phyloP scores from a whole-genome alignment of 2,113 vertebrate species.

The Saccopteryx leptura region DNA sequence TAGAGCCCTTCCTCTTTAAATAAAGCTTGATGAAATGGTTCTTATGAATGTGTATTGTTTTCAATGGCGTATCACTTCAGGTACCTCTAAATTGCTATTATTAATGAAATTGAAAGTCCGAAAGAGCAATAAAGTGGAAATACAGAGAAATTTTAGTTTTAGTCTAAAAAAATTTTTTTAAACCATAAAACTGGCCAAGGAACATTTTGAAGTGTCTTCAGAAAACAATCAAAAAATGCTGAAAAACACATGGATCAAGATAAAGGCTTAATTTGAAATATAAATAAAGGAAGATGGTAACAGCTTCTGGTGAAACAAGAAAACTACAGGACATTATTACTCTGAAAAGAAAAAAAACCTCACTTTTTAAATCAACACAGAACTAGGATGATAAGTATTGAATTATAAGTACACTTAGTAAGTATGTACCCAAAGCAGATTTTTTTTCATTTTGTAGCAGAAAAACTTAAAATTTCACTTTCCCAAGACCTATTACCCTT shows the following conservation, averaged over 20 bases:
- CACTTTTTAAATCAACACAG: neutral
- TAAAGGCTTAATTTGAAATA: conserved; percentile 31
- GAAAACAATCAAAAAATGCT: conserved; percentile 17
- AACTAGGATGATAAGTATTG: neutral
- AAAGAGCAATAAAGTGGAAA: neutral
- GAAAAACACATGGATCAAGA: neutral
- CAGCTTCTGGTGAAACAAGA: conserved; percentile 16
- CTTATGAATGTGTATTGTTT: neutral
- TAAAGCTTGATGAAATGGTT: neutral
- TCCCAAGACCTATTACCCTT: neutral
- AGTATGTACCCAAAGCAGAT: neutral
- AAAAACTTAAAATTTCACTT: neutral
- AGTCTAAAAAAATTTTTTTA: neutral
- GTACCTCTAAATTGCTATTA: neutral
- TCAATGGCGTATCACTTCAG: neutral
- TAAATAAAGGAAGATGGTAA: neutral
- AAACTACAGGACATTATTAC: conserved; percentile 17
- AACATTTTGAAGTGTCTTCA: neutral
- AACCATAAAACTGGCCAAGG: neutral
- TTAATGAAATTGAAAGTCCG: neutral
- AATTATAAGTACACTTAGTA: neutral
- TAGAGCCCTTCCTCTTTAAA: neutral
- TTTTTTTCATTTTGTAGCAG: neutral
- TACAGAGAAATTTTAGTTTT: neutral
- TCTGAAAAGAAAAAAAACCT: neutral